A percentile compares a stretch with the other conserved stretches of the same genome.
phyloP scores from a whole-genome alignment of 2,888 invertebrate species.

The Caenorhabditis sp. region DNA sequence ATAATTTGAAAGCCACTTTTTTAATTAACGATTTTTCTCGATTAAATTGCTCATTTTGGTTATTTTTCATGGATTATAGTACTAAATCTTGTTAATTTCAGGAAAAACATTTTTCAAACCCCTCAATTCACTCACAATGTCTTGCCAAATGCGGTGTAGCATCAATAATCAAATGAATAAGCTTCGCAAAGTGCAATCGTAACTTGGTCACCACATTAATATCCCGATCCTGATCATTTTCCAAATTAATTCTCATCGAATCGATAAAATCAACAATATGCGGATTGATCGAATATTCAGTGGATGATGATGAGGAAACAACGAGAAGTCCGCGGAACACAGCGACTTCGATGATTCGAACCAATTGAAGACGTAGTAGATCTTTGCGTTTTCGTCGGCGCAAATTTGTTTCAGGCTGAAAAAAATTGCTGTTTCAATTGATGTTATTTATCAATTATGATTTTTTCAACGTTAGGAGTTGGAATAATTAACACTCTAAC shows the following conservation, averaged over 20 bases:
- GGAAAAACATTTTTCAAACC: no score
- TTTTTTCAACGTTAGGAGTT: no score
- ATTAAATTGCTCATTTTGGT: no score
- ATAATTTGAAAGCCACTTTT: no score
- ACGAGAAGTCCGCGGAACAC: slow-evolving; percentile 62
- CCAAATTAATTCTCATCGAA: slow-evolving; percentile 88
- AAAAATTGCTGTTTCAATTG: no score
- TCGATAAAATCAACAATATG: slow-evolving; percentile 93
- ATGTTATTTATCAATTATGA: no score
- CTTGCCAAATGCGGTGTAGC: slow-evolving; percentile 33
- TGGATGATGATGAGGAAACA: slow-evolving; percentile 80
- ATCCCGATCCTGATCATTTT: slow-evolving; percentile 82
- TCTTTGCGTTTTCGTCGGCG: slow-evolving; percentile 88
- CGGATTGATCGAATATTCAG: slow-evolving; percentile 77
- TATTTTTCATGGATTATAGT: no score
- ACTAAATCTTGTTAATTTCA: no score
- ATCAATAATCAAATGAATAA: slow-evolving; percentile 89
- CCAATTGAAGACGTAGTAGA: slow-evolving; percentile 87
- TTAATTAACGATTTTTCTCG: no score
- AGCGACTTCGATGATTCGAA: slow-evolving; percentile 82
- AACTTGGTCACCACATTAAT: slow-evolving; percentile 84
- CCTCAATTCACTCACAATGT: slow-evolving; percentile 14
- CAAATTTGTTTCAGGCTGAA: slow-evolving; percentile 96
- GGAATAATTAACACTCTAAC: no score
- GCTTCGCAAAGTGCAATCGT: slow-evolving; percentile 90